phyloP scores from a whole-genome alignment of 2,888 invertebrate genomes.

The Cantharis flavilabris region DNA sequence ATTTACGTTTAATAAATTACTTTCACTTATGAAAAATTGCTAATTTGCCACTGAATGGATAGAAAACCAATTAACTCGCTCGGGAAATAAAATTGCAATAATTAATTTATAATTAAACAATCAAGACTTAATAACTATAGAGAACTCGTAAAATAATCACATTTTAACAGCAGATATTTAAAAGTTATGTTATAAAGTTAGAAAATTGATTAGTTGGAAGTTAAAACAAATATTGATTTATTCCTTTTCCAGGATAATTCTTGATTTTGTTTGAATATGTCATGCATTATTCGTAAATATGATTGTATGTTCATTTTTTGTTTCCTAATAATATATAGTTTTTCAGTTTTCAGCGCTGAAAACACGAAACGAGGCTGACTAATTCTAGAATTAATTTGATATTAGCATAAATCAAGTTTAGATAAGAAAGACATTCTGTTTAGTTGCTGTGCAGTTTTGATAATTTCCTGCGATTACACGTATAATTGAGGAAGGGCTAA shows the following conservation, averaged over 20 bases:
- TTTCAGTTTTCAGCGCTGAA: too few relatives aligned
- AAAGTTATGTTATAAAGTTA: background rate
- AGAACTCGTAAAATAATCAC: background rate
- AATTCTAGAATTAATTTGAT: background rate
- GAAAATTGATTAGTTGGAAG: background rate
- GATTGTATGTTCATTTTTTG: background rate
- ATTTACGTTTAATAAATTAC: background rate
- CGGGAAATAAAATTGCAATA: background rate
- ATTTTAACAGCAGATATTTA: background rate
- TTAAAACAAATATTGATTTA: background rate
- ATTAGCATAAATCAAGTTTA: conserved; percentile 46
- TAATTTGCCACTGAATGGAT: background rate
- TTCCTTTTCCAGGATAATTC: background rate
- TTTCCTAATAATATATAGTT: background rate
- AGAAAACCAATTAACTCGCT: background rate
- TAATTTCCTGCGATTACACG: conserved; percentile 58
- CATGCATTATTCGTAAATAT: background rate
- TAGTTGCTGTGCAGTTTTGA: conserved; percentile 51
- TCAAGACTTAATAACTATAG: background rate
- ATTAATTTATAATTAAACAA: background rate
- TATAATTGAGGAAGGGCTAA: conserved; percentile 55
- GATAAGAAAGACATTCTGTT: conserved; percentile 50
- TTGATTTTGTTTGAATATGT: background rate
- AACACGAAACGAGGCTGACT: background rate
- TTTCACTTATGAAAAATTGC: background rate